Evolutionary conservation across 1,140 invertebrate species (phyloP).

Genomic region (Ceratina japonica): DNA sequence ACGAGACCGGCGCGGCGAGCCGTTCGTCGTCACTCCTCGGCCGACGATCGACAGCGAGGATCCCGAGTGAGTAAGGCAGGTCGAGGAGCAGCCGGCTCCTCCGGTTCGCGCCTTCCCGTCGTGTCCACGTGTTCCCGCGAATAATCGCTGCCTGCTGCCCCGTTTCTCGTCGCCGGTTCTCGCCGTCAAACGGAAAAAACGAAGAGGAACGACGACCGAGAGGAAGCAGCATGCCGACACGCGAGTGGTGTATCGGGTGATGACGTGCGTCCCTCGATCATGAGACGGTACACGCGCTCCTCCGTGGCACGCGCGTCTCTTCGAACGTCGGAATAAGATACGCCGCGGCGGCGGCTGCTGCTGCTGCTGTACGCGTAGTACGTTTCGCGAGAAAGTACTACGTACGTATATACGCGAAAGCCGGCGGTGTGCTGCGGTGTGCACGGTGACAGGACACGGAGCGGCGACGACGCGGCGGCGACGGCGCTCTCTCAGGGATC

Average conservation of each 20-base stretch:
- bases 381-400: conserved; percentile 23
- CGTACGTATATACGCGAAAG: background rate
- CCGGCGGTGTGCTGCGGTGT: background rate
- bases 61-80: conserved; percentile 34
- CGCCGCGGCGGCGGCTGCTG: too few relatives aligned
- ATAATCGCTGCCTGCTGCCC: background rate
- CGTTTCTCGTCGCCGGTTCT: background rate
- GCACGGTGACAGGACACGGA: conserved; percentile 33
- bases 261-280: conserved; percentile 43
- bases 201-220: background rate
- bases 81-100: conserved; percentile 10
- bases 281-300: conserved; percentile 10
- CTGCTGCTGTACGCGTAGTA: background rate
- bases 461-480: background rate
- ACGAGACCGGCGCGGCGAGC: background rate
- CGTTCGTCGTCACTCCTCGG: conserved; percentile 13
- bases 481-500: background rate
- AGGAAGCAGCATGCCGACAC: background rate
- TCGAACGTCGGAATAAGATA: background rate
- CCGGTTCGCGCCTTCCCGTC: background rate
- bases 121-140: background rate
- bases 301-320: conserved; percentile 20
- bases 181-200: background rate
- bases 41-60: conserved; percentile 23
- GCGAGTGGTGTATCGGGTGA: conserved; percentile 33